These are phyloP conservation scores for Stegostoma tigrinum DNA, from an alignment of 2,113 vertebrate species.

Conservation along the genomic window DNA sequence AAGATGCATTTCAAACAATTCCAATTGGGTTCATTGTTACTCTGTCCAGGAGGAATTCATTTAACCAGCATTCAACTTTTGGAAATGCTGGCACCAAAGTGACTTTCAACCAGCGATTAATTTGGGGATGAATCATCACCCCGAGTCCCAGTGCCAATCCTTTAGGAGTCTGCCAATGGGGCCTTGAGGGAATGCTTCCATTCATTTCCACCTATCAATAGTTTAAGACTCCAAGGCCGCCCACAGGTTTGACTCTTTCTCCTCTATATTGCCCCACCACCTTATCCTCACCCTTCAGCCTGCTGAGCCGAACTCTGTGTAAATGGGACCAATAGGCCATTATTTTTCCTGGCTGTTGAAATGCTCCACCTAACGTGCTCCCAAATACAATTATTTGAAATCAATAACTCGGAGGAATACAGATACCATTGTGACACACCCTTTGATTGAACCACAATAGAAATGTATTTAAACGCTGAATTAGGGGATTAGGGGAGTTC, in stretches of 20 bases:
- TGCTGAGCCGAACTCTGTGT: background rate
- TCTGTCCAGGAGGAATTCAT: background rate
- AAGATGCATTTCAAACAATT: background rate
- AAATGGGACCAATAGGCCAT: background rate
- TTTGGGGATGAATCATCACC: background rate
- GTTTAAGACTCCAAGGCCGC: background rate
- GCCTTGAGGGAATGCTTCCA: background rate
- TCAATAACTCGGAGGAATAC: background rate
- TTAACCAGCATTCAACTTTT: background rate
- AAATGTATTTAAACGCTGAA: background rate
- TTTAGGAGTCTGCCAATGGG: background rate
- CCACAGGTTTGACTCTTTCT: background rate
- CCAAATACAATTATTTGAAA: background rate
- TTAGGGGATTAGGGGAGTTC: background rate
- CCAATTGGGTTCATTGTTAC: background rate
- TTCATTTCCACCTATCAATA: background rate
- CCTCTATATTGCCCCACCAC: background rate
- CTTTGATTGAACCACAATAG: background rate
- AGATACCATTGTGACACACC: background rate
- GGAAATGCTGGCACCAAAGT: background rate
- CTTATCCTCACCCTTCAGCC: background rate
- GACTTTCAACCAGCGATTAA: background rate
- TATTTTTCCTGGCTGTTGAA: background rate
- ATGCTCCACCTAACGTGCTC: too few relatives aligned
- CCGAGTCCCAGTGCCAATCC: background rate